Evolutionary conservation across 1,140 invertebrate genomes (phyloP).

Genomic region (Asbolus verrucosus): DNA sequence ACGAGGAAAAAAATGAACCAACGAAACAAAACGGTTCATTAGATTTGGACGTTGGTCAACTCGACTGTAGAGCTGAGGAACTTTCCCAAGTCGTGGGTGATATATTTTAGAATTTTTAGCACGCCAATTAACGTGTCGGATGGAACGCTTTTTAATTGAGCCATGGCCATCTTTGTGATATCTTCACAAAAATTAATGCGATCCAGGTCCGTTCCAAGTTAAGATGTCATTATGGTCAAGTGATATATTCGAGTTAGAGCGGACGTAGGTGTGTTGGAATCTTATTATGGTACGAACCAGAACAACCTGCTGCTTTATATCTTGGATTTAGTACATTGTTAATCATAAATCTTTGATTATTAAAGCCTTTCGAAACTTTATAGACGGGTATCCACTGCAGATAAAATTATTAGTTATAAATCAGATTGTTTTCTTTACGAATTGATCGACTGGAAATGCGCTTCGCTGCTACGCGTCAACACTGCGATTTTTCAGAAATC

Average conservation of each 20-base stretch:
- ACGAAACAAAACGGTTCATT: slow-evolving; percentile 54
- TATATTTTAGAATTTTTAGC: slow-evolving; percentile 49
- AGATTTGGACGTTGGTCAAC: slow-evolving; percentile 54
- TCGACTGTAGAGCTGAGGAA: too few species aligned
- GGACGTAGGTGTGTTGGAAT: slow-evolving; percentile 47
- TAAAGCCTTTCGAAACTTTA: slow-evolving; percentile 52
- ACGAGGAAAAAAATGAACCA: slow-evolving; percentile 17
- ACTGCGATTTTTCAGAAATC: too few species aligned
- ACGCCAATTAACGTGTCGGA: too few species aligned
- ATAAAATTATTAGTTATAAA: slow-evolving; percentile 55
- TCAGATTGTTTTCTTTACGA: slow-evolving; percentile 53
- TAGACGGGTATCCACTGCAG: slow-evolving; percentile 45
- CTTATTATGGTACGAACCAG: slow-evolving; percentile 48
- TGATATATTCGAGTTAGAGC: too few species aligned
- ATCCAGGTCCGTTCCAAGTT: too few species aligned
- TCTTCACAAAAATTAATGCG: too few species aligned
- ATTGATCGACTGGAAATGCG: slow-evolving; percentile 51
- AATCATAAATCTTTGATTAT: slow-evolving; percentile 53
- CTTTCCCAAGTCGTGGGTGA: slow-evolving; percentile 57
- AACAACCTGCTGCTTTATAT: slow-evolving; percentile 55
- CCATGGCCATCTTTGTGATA: too few species aligned
- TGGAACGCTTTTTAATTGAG: too few species aligned
- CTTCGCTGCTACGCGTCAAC: too few species aligned
- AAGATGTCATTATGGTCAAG: too few species aligned
- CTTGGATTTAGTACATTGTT: slow-evolving; percentile 46